Percentiles rank a stretch among this genome's conserved stretches.
Evolutionary conservation across 2,797 vertebrate genomes (phyloP).

Genomic region (Vultur gryphus): DNA sequence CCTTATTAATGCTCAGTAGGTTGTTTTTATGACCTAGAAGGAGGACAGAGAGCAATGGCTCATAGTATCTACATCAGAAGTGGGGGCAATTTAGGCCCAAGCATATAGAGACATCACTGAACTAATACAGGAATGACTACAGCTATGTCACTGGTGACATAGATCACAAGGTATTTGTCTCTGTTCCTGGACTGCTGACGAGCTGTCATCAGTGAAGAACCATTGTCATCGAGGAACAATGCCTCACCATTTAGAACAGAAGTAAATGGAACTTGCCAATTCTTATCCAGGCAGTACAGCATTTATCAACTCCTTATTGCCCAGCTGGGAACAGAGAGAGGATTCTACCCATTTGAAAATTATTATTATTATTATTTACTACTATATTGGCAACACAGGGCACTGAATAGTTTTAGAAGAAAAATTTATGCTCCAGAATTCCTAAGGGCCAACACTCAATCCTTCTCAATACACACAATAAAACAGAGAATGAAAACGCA

Average conservation of each 20-base stretch:
- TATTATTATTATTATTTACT: slow-evolving; percentile 62
- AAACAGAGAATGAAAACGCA: slow-evolving; percentile 18
- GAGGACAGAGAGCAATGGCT: neutral
- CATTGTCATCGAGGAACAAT: slow-evolving; percentile 29
- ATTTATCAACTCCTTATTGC: slow-evolving; percentile 49
- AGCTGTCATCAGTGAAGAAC: slow-evolving; percentile 35
- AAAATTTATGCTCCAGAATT: slow-evolving; percentile 32
- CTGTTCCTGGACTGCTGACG: neutral
- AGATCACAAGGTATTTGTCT: slow-evolving; percentile 19
- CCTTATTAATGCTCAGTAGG: neutral
- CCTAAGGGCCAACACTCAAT: slow-evolving; percentile 34
- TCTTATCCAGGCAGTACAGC: slow-evolving; percentile 14
- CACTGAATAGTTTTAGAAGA: slow-evolving; percentile 22
- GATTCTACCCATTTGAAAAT: slow-evolving; percentile 55
- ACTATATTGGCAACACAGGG: slow-evolving; percentile 23
- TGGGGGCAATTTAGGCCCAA: neutral
- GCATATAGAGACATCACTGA: neutral
- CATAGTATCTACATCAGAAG: neutral
- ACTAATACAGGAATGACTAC: neutral
- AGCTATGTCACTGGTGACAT: neutral
- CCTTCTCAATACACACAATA: slow-evolving; percentile 15
- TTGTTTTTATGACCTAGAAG: neutral
- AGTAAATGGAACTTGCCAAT: slow-evolving; percentile 45
- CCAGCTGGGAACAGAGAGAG: slow-evolving; percentile 31
- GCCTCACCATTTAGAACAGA: slow-evolving; percentile 35